phyloP scores from a whole-genome alignment of 2,797 vertebrate genomes.

The Lemur catta region DNA sequence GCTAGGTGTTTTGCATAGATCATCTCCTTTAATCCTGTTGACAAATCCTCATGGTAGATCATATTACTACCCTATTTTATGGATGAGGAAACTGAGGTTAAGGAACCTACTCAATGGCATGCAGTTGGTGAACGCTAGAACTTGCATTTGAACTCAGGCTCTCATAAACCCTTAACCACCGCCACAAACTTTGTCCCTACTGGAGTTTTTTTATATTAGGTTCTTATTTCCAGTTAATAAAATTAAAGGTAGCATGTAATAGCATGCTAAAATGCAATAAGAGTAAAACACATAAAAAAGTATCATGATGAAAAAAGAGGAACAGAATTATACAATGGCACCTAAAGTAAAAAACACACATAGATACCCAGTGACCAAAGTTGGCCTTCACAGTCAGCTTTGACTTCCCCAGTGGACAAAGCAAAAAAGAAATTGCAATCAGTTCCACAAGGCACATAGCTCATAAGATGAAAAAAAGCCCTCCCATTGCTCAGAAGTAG shows the following conservation, averaged over 20 bases:
- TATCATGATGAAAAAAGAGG: neutral
- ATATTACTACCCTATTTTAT: neutral
- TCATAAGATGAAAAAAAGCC: neutral
- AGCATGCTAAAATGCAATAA: neutral
- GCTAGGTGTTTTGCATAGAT: neutral
- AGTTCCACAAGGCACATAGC: neutral
- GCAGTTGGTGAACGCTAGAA: neutral
- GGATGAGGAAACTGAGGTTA: neutral
- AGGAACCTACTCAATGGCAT: neutral
- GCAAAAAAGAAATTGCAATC: neutral
- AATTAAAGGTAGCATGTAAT: neutral
- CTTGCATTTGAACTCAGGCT: neutral
- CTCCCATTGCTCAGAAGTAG: neutral
- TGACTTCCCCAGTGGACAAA: neutral
- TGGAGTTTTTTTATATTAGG: neutral
- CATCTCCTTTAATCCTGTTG: neutral
- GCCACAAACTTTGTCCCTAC: neutral
- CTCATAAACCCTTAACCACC: neutral
- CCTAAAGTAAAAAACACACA: neutral
- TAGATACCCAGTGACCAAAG: neutral
- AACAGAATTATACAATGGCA: neutral
- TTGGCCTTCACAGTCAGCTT: neutral
- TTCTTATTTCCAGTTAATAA: neutral
- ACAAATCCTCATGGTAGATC: neutral
- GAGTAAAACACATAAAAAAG: neutral